A percentile compares a stretch with the other conserved stretches of the same genome.
Conservation (phyloP, 2,113 vertebrate species). For the Isichthys henryi region DNA sequence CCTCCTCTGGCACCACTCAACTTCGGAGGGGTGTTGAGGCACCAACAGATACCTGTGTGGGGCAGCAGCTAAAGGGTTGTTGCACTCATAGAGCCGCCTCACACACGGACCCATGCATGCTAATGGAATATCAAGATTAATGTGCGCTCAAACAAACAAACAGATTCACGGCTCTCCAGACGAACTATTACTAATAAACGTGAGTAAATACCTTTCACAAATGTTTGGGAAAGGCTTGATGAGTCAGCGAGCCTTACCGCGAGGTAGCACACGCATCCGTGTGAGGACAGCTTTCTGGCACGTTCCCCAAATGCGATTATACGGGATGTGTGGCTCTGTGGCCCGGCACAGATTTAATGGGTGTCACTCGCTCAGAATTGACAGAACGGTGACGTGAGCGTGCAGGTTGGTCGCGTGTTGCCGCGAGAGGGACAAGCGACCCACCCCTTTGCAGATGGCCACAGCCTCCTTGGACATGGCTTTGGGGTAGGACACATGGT, state of each 20-base stretch:
- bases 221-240: neutral
- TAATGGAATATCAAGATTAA: constrained; percentile 4
- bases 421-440: constrained; percentile 13
- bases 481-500: constrained; percentile 75
- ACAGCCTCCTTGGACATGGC: constrained; percentile 79
- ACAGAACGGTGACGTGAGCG: neutral
- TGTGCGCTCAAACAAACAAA: constrained; percentile 12
- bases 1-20: neutral
- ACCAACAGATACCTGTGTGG: neutral
- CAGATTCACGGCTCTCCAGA: neutral
- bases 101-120: neutral
- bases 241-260: neutral
- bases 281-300: neutral
- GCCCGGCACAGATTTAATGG: neutral
- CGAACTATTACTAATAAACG: neutral
- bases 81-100: neutral
- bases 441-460: constrained; percentile 79
- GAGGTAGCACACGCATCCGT: neutral
- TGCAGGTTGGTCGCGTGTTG: neutral
- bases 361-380: neutral
- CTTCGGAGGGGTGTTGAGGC: neutral
- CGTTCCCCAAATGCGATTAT: neutral
- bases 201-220: neutral
- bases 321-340: neutral
- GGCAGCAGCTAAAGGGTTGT: neutral